Conservation (phyloP, 2,113 vertebrate species). For the Pungitius pungitius region DNA sequence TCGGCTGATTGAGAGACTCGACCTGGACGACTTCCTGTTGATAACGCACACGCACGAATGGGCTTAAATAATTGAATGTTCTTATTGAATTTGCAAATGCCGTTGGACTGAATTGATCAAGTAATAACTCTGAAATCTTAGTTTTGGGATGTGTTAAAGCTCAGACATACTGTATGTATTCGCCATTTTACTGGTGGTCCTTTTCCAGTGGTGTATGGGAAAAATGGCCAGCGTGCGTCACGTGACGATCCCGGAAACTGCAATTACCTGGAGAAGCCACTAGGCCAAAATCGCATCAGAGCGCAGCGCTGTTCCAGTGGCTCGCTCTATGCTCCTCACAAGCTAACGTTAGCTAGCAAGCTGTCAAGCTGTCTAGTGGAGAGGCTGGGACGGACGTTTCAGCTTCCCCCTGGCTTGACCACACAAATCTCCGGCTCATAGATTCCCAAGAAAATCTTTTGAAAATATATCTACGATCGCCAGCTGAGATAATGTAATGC, state of each 20-base stretch:
- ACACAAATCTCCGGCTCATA: conserved; percentile 51
- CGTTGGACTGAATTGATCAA: not conserved
- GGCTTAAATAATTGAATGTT: not conserved
- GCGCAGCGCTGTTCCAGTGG: conserved; percentile 8
- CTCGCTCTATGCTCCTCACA: conserved; percentile 41
- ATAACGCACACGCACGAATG: not conserved
- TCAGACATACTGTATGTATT: not conserved
- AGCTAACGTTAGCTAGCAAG: conserved; percentile 74
- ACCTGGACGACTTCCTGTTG: not conserved
- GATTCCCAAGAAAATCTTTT: conserved; percentile 37
- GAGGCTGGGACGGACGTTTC: conserved; percentile 77
- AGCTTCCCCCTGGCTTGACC: conserved; percentile 71
- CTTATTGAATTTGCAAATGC: not conserved
- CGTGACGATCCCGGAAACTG: not conserved
- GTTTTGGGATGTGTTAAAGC: not conserved
- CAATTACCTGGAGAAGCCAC: not conserved
- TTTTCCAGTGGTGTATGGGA: not conserved
- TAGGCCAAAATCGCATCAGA: not conserved
- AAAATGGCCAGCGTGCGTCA: not conserved
- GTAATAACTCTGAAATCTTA: not conserved
- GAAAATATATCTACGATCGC: conserved; percentile 44
- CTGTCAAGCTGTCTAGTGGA: conserved; percentile 77
- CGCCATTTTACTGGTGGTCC: not conserved
- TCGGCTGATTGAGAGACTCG: not conserved
- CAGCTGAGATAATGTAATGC: conserved; percentile 79